Evolutionary conservation across 2,888 invertebrate genomes (phyloP).

Genomic region (Eupeodes luniger): DNA sequence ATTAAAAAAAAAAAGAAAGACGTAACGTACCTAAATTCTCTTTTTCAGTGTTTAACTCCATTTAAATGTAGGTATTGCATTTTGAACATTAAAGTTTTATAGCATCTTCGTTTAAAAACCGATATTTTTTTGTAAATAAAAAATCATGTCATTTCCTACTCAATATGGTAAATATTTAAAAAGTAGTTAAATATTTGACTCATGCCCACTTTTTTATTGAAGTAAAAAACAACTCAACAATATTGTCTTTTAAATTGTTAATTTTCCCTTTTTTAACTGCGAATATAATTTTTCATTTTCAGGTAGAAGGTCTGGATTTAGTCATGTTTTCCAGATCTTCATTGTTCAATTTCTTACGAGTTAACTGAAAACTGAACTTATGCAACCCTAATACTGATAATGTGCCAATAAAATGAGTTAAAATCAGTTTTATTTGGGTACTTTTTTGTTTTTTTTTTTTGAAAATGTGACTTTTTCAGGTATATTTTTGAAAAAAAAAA

Average conservation of each 20-base stretch:
- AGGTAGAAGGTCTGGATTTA: no score
- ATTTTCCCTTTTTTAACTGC: not conserved
- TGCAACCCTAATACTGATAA: conserved; percentile 69
- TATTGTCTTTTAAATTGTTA: conserved; percentile 47
- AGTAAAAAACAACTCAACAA: conserved; percentile 19
- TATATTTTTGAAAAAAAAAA: not conserved
- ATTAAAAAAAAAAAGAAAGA: no score
- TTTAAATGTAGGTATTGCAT: no score
- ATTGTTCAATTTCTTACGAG: conserved; percentile 34
- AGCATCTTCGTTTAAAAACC: not conserved
- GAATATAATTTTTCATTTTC: not conserved
- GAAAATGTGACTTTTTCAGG: not conserved
- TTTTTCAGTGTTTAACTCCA: no score
- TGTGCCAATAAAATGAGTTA: conserved; percentile 56
- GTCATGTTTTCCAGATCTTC: not conserved
- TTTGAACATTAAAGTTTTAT: not conserved
- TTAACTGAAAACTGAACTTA: conserved; percentile 17
- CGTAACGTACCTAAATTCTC: no score
- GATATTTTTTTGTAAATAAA: not conserved
- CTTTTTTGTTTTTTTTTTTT: conserved; percentile 20
- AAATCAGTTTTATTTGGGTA: conserved; percentile 41
- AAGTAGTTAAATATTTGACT: not conserved
- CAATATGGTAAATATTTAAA: conserved; percentile 5
- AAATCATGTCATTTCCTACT: not conserved
- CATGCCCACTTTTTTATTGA: conserved; percentile 51